Base-by-base conservation (phyloP, 2,888 invertebrate genomes). In the Phyllotreta striolata region DNA sequence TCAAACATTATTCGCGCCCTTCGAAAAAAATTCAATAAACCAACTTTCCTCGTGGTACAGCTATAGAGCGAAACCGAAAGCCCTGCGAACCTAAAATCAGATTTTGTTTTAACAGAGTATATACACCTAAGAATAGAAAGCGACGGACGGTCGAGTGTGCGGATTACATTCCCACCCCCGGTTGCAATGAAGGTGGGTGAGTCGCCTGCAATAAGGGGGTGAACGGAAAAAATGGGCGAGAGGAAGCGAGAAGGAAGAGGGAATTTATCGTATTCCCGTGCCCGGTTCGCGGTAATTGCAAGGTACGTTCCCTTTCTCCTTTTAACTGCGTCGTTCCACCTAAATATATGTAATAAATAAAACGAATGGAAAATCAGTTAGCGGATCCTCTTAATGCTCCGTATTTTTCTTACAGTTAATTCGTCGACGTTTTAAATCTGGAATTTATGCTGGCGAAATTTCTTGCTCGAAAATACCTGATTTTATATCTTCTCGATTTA, bases 311-410 rank as follows among this genome's bases (percentile, higher is more conserved):
- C 55, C 54, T 57, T 55, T 62, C 55, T 49, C 58, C 24, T 62
- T 61, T 62, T 58, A 56, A 62, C 62, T 58, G 62, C 58, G 62
- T 51, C 54, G 41, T 62, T 65, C 39, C 54, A 43, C 59, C 59
- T 59, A 62, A 65, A 59, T 57, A 62, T 65, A 60, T 65, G 59
- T 62, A 62, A 65, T 55, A 62, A 62, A 62, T 62, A 62, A 62
- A 56, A 47, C 62, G 40, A 55, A 62, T 62, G 55, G 62, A 55
- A 62, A 62, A 62, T 62, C 62, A 62, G 55, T 62, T 62, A 62
- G 56, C 62, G 57, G 56, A 41, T 38, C 51, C 62, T 57, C 38
- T 56, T 62, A 62, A 56, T 43, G 55, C 39, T 43, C 57, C 37
- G 14, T 37, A 46, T 56, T 56, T 62, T 55, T 47, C 24, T 47